Evolutionary conservation across 1,140 invertebrate species (phyloP), one percentile per base, ranked within the genome.

Genomic region (Sitobion miscanthi): DNA sequence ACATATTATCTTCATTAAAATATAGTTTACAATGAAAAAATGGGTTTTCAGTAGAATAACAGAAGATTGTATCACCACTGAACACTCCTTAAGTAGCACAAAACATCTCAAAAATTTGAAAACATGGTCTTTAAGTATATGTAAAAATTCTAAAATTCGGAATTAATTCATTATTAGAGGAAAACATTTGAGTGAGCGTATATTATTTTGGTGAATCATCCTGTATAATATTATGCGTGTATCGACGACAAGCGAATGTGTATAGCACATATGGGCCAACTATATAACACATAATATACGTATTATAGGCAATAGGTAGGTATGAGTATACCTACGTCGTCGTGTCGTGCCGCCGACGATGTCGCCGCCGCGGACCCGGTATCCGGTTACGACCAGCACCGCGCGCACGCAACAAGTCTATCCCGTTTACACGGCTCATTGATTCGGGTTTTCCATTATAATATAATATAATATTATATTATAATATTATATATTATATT

Each of bases 401-500:
- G 47, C 62, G 38, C n/a, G 77, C 91, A 93, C 91, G 91, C 91
- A 93, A 93, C 91, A 86, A 93, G 91, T 93, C 82, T 85, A 54
- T 93, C 82, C 52, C 91, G 91, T 93, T 93, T 93, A 93, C 82
- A 86, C 91, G 91, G 82, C 91, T 93, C 91, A 93, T 93, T 85
- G 91, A 86, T 49, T 92, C 91, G 82, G 35, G n/a, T 93, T 85
- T 93, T 57, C 91, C 49, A 86, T 93, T 86, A 91, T 85, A 42
- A 45, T 85, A 42, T n/a, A 69, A 69, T 69, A 69, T n/a, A 14
- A 30, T 62, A 62, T 30, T 54, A 54, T 57, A 54, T 1, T 54
- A 57, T 57, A 52, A 20, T 52, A 52, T 52, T 3, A 14, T 52
- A 54, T 57, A 69, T 83, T 83, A 38, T 83, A 23, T 45, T 85